phyloP scores from a whole-genome alignment of 2,888 invertebrate genomes.

The Tanytarsus gracilentus region DNA sequence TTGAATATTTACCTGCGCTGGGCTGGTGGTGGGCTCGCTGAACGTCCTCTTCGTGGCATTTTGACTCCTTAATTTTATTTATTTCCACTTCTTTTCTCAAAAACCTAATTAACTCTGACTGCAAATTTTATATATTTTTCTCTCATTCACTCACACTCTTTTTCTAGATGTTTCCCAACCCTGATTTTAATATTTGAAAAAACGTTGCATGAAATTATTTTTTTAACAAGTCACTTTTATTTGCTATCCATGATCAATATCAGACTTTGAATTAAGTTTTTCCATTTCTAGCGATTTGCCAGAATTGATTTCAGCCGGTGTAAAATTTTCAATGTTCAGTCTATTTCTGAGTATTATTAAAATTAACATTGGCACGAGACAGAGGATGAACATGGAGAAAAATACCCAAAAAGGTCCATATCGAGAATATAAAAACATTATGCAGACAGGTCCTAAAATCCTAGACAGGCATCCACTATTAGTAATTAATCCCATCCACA shows the following conservation, averaged over 20 bases:
- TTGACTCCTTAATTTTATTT: constrained; percentile 34
- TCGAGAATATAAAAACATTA: constrained; percentile 68
- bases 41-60: constrained; percentile 69
- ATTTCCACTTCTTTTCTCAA: background rate
- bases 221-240: no score
- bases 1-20: constrained; percentile 48
- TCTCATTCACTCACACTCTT: no score
- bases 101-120: background rate
- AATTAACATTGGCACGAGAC: constrained; percentile 59
- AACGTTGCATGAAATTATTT: no score
- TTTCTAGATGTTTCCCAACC: no score
- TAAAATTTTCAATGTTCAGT: background rate
- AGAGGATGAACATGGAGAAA: constrained; percentile 61
- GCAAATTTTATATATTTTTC: background rate
- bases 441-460: constrained; percentile 75
- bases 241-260: no score
- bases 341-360: constrained; percentile 47
- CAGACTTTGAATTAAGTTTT: no score
- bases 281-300: background rate
- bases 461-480: constrained; percentile 75
- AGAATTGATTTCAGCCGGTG: no score
- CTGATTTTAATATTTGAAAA: no score
- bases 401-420: constrained; percentile 74
- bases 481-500: constrained; percentile 64
- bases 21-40: constrained; percentile 59